Base-by-base conservation (phyloP, 2,113 vertebrate genomes). In the Columba livia region DNA sequence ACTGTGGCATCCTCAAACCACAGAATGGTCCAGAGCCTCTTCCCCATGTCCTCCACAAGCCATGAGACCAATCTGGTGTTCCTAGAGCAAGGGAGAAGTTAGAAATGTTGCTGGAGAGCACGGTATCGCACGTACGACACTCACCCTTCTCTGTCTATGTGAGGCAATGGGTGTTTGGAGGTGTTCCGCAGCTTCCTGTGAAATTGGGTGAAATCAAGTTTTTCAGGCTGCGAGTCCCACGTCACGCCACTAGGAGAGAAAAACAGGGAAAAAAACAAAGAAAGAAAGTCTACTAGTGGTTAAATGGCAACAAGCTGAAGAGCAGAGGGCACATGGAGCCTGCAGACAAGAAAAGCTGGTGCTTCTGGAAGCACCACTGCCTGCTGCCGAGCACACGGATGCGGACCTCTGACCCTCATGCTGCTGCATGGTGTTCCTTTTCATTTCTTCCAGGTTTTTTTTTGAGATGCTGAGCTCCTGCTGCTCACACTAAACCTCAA, bases 211-310 rank as follows among this genome's bases (percentile, higher is more conserved):
- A 99, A 99, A 97, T 99, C 99, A 95, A 99, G 97, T 97, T 99
- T 99, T 96, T 99, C 99, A 7, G 99, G 99, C 96, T 99, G 99
- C 87, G 99, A 97, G 88, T 99, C 99, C 99, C 99, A 99, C 38
- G 99, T 99, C 11, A 98, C 99, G 87, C 99, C 99, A 89, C 99
- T 99, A 77, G 34, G 92, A 91, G 36, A 86, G 44, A 90, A 85
- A 95, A 93, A 88, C 34, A 74, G 38, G 44, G 15, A 94, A 47
- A 47, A 82, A 94, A 66, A 71, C 51, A 70, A 71, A 90, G 77
- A 26, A 65, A 89, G 47, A 23, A 89, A 93, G 62, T 74, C 67
- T 53, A 21, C 75, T 19, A 14, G 69, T 61, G 29, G 65, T 34
- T 32, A 78, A 81, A 84, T 23, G 53, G 7, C 19, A 79, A 9